Evolutionary conservation across 2,797 vertebrate genomes (phyloP).

Genomic region (Phyllotis vaccarum): DNA sequence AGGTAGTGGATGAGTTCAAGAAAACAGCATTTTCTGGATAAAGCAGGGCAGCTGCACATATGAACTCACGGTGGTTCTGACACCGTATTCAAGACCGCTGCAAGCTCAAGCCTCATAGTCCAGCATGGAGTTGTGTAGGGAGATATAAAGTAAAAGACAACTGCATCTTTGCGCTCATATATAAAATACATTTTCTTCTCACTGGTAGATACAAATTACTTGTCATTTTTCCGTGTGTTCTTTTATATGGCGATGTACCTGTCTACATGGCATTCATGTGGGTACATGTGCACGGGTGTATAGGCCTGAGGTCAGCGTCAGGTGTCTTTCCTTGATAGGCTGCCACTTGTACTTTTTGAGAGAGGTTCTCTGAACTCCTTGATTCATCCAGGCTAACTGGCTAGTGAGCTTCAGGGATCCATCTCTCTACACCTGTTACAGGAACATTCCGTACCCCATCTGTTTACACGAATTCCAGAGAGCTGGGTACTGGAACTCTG

Average conservation of each 20-base stretch:
- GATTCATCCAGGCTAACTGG: background rate
- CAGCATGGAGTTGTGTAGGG: background rate
- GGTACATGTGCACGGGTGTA: background rate
- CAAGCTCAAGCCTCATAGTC: background rate
- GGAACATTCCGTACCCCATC: background rate
- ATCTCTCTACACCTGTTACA: background rate
- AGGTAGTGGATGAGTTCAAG: no score
- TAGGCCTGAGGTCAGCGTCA: no score
- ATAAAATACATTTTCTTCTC: conserved; percentile 13
- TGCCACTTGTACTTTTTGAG: background rate
- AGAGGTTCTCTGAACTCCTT: background rate
- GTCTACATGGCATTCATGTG: background rate
- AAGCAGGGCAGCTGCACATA: background rate
- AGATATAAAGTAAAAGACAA: background rate
- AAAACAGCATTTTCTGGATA: background rate
- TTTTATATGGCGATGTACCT: background rate
- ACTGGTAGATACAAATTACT: conserved; percentile 2
- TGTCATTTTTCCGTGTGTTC: background rate
- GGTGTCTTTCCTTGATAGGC: background rate
- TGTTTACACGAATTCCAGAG: background rate
- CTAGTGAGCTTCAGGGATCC: background rate
- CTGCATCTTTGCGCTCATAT: no score
- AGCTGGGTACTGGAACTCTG: background rate
- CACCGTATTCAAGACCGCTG: background rate
- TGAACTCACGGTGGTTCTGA: background rate